Evolutionary conservation across 2,797 vertebrate genomes (phyloP).

Genomic region (Sciurus vulgaris): DNA sequence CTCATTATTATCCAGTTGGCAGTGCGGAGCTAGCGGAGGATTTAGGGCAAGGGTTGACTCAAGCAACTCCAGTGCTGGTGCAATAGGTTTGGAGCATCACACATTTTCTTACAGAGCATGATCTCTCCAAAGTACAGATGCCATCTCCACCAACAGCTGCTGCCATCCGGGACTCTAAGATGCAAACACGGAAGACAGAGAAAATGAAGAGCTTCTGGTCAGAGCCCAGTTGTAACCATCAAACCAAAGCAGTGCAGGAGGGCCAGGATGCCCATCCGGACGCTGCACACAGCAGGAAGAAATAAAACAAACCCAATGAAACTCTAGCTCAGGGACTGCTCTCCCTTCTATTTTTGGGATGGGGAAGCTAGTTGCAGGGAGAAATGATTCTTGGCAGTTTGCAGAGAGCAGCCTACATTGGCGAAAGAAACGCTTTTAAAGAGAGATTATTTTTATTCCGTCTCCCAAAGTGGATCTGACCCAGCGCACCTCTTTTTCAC

Average conservation of each 20-base stretch:
- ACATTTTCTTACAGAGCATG: neutral
- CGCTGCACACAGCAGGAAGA: neutral
- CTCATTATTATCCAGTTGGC: neutral
- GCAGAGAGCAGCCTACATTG: neutral
- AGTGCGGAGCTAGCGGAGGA: neutral
- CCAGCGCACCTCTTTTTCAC: neutral
- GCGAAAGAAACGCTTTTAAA: constrained; percentile 22
- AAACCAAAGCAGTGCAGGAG: neutral
- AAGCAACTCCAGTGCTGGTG: neutral
- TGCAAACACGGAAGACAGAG: too few species aligned
- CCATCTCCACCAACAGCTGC: accelerated
- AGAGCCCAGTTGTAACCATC: neutral
- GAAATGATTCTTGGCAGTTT: neutral
- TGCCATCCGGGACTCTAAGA: neutral
- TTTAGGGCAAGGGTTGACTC: neutral
- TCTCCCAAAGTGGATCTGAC: neutral
- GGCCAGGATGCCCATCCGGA: neutral
- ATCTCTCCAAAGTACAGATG: neutral
- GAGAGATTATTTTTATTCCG: neutral
- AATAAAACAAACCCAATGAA: neutral
- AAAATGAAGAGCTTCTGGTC: neutral
- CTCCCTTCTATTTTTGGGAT: neutral
- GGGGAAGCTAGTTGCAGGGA: neutral
- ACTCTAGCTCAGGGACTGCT: neutral
- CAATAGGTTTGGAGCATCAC: neutral